A percentile compares a stretch with the other conserved stretches of the same genome.
Conservation (phyloP, 2,888 invertebrate genomes). For the Sinohyriopsis cumingii region DNA sequence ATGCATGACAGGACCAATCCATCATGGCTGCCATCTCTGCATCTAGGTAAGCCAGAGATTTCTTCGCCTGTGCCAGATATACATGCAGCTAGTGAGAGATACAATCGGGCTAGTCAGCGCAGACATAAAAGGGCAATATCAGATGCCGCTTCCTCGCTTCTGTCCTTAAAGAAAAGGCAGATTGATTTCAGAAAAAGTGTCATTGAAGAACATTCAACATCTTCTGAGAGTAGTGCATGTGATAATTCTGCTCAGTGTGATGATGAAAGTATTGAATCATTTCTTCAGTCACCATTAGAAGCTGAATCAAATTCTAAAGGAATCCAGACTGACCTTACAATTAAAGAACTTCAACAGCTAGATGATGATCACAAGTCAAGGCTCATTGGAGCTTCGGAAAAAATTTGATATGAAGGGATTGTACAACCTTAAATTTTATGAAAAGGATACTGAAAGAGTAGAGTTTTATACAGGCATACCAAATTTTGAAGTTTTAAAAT, state of each 20-base stretch:
- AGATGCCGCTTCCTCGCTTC: no score
- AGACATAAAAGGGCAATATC: no score
- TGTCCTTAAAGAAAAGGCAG: no score
- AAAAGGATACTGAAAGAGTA: conserved; percentile 17
- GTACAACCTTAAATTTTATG: conserved; percentile 6
- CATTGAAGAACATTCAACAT: no score
- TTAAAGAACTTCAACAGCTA: conserved; percentile 1
- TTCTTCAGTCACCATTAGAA: no score
- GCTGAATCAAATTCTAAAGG: background rate
- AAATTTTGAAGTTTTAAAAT: conserved; percentile 13
- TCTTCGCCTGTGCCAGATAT: conserved; percentile 2
- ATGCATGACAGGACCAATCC: conserved; percentile 9
- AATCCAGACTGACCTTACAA: conserved; percentile 15
- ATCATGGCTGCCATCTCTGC: conserved; percentile 15
- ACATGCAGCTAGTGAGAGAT: no score
- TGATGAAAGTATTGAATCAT: no score
- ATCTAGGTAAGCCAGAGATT: conserved; percentile 1
- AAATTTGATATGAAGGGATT: background rate
- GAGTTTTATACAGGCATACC: conserved; percentile 22
- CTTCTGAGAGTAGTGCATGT: no score
- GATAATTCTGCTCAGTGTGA: no score
- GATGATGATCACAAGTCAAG: conserved; percentile 6
- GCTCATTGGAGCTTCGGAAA: background rate
- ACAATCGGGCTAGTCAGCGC: no score
- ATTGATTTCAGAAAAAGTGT: no score